Conservation (phyloP, 2,797 vertebrate species). For the Acrossocheilus fasciatus region DNA sequence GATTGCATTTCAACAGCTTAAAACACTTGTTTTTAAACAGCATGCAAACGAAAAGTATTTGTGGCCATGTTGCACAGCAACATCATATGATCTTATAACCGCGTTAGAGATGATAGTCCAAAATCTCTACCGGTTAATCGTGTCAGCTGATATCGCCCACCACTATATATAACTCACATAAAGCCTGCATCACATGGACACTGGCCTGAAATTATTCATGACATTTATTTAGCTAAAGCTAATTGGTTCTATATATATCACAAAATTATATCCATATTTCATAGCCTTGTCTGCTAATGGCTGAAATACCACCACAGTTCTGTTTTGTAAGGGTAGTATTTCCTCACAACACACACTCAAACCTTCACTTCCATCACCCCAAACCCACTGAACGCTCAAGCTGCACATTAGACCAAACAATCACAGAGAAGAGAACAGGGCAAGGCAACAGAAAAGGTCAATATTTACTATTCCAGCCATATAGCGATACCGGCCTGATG, state of each 20-base stretch:
- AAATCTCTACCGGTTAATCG: no score
- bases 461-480: constrained; percentile 33
- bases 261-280: not conserved
- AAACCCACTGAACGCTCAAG: constrained; percentile 16
- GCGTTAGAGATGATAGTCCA: no score
- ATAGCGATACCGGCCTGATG: not conserved
- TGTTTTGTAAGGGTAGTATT: constrained; percentile 48
- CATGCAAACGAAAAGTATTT: no score
- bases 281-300: not conserved
- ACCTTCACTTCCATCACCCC: not conserved
- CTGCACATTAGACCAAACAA: constrained; percentile 63
- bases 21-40: no score
- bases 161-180: no score
- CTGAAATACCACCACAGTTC: not conserved
- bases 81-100: no score
- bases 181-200: constrained; percentile 4
- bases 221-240: not conserved
- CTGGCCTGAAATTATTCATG: not conserved
- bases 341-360: not conserved
- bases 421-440: constrained; percentile 10
- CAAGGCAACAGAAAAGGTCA: constrained; percentile 20
- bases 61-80: no score
- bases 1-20: no score
- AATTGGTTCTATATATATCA: not conserved
- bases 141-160: no score